These are phyloP conservation scores for Hemichromis elongatus DNA, from an alignment of 2,113 vertebrate species.

Conservation along the genomic window DNA sequence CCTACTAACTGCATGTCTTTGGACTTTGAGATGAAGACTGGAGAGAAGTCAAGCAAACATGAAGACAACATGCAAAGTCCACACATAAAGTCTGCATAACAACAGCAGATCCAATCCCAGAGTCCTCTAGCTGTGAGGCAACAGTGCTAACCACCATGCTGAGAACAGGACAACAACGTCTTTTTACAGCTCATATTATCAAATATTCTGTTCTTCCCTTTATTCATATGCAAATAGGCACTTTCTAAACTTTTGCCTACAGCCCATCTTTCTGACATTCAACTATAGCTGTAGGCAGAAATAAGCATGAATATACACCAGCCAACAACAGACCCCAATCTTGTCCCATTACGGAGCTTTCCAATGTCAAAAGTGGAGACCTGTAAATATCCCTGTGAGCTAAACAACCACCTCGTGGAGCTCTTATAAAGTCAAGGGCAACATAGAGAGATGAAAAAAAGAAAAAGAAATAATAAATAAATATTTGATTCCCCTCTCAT, in stretches of 20 bases:
- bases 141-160: neutral
- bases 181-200: neutral
- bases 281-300: neutral
- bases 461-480: neutral
- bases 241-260: neutral
- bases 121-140: neutral
- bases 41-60: neutral
- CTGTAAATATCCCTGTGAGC: neutral
- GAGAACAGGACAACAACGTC: neutral
- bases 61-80: neutral
- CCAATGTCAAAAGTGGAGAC: neutral
- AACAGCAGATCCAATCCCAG: neutral
- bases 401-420: neutral
- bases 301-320: neutral
- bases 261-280: neutral
- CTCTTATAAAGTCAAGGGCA: neutral
- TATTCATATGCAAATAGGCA: neutral
- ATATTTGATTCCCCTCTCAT: slow-evolving; percentile 29
- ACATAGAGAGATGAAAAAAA: neutral
- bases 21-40: neutral
- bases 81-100: neutral
- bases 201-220: neutral
- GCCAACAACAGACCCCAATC: neutral
- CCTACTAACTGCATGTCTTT: neutral
- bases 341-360: neutral